Conservation (phyloP, 2,113 vertebrate genomes). For the Cyanocitta stelleri region DNA sequence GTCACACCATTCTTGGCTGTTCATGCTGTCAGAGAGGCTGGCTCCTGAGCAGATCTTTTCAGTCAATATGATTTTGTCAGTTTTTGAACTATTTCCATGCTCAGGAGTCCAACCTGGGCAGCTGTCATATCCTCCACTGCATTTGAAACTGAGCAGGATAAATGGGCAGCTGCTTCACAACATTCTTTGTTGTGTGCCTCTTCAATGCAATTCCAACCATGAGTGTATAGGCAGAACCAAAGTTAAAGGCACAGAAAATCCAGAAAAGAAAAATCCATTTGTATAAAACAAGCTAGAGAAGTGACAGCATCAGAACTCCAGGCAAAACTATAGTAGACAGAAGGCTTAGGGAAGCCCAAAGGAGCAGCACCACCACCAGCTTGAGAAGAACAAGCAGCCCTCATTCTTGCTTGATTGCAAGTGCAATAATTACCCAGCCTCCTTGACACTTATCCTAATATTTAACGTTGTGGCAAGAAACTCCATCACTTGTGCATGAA, state of each 20-base stretch:
- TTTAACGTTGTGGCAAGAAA: background rate
- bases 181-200: background rate
- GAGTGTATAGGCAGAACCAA: background rate
- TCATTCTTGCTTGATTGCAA: background rate
- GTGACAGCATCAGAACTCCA: background rate
- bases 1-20: background rate
- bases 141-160: background rate
- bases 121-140: background rate
- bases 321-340: background rate
- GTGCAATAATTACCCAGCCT: background rate
- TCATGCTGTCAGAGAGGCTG: background rate
- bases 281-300: background rate
- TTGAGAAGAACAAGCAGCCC: background rate
- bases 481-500: background rate
- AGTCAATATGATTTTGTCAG: background rate
- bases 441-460: background rate
- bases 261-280: background rate
- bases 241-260: background rate
- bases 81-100: background rate
- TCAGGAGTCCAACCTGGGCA: background rate
- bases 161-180: background rate
- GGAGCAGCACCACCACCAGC: background rate
- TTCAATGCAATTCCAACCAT: background rate
- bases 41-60: background rate
- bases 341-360: background rate